Conservation (phyloP, 2,888 invertebrate genomes). For the Drosophila anomalipes region DNA sequence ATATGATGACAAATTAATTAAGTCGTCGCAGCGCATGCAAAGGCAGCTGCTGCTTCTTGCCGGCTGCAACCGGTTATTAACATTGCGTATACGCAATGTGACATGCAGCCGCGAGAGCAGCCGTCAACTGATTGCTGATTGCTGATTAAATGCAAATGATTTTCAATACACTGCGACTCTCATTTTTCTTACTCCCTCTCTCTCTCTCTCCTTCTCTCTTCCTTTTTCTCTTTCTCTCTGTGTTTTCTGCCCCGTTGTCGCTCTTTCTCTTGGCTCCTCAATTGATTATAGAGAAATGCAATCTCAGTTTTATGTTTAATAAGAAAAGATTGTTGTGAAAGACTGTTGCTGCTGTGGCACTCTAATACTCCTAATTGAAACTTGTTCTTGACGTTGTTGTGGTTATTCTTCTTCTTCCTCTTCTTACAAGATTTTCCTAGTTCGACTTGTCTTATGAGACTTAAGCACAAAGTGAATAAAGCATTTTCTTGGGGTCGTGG, state of each 20-base stretch:
- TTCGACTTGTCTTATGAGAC: conserved; percentile 50
- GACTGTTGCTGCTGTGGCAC: conserved; percentile 3
- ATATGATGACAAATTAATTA: conserved; percentile 79
- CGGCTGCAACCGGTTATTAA: conserved; percentile 19
- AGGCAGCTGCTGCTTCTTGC: conserved; percentile 17
- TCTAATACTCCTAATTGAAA: conserved; percentile 52
- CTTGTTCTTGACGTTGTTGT: conserved; percentile 23
- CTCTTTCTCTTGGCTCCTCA: background rate
- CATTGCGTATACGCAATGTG: conserved; percentile 42
- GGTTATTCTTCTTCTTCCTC: conserved; percentile 13
- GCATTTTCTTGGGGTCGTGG: conserved; percentile 3
- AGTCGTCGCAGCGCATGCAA: conserved; percentile 47
- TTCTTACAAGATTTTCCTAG: conserved; percentile 23
- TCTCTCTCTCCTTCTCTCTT: background rate
- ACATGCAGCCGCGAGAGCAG: conserved; percentile 9
- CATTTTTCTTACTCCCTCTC: too few relatives aligned
- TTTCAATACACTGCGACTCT: background rate
- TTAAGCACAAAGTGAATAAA: conserved; percentile 36
- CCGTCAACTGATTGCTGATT: conserved; percentile 8
- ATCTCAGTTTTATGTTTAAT: conserved; percentile 8
- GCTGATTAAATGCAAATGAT: conserved; percentile 49
- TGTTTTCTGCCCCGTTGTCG: background rate
- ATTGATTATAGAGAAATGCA: conserved; percentile 29
- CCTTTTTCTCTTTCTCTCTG: background rate
- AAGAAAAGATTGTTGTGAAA: background rate